phyloP scores from a whole-genome alignment of 1,140 invertebrate genomes.

The Leptinotarsa lineolata region DNA sequence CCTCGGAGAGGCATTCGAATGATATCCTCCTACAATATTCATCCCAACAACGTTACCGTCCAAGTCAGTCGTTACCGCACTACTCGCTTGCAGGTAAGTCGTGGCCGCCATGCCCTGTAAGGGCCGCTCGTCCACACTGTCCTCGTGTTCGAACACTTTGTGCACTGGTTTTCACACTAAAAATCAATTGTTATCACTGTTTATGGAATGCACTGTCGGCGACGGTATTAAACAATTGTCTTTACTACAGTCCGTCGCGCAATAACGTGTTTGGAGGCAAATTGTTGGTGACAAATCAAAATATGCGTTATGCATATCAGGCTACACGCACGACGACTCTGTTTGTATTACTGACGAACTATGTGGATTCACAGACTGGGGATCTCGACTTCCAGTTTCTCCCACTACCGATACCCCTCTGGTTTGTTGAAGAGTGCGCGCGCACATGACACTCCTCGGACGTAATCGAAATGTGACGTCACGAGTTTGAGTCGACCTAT shows the following conservation, averaged over 20 bases:
- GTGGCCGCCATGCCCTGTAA: slow-evolving; percentile 79
- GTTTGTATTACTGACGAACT: slow-evolving; percentile 51
- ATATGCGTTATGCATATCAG: slow-evolving; percentile 57
- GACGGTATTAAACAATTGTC: slow-evolving; percentile 10
- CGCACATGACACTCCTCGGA: slow-evolving; percentile 42
- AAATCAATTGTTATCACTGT: slow-evolving; percentile 10
- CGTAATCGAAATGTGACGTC: slow-evolving; percentile 40
- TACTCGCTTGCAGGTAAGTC: slow-evolving; percentile 81
- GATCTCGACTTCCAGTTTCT: slow-evolving; percentile 4
- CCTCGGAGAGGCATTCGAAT: slow-evolving; percentile 74
- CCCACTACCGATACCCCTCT: slow-evolving; percentile 29
- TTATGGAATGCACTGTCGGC: slow-evolving; percentile 6
- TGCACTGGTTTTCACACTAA: slow-evolving; percentile 34
- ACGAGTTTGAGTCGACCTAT: slow-evolving; percentile 40
- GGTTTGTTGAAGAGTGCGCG: slow-evolving; percentile 35
- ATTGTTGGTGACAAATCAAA: slow-evolving; percentile 30
- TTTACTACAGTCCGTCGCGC: slow-evolving; percentile 20
- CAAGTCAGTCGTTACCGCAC: slow-evolving; percentile 72
- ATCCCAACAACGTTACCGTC: slow-evolving; percentile 77
- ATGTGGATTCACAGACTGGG: slow-evolving; percentile 17
- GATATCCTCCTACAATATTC: slow-evolving; percentile 72
- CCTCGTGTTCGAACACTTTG: slow-evolving; percentile 61
- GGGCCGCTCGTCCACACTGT: slow-evolving; percentile 67
- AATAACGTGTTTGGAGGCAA: neutral
- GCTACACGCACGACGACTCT: slow-evolving; percentile 57